Evolutionary conservation across 2,888 invertebrate species (phyloP).

Genomic region (Onchidella celtica): DNA sequence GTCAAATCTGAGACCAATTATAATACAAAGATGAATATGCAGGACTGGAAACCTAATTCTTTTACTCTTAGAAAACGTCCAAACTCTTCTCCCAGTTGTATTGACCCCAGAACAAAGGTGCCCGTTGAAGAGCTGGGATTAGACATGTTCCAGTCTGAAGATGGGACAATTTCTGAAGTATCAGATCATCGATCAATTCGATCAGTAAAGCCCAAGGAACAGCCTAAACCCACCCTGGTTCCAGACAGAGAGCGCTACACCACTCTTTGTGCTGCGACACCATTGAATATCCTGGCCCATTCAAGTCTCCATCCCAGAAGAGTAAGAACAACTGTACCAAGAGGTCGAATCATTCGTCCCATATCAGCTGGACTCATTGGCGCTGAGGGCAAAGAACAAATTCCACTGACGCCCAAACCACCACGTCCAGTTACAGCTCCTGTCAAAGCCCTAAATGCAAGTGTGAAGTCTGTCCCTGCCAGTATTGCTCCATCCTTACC

Average conservation of each 20-base stretch:
- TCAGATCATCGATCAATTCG: constrained; percentile 65
- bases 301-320: constrained; percentile 67
- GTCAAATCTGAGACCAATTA: constrained; percentile 65
- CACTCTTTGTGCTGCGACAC: constrained; percentile 63
- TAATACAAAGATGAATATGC: constrained; percentile 68
- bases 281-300: constrained; percentile 57
- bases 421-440: constrained; percentile 65
- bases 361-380: constrained; percentile 67
- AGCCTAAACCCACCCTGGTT: constrained; percentile 54
- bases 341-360: constrained; percentile 72
- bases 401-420: constrained; percentile 7
- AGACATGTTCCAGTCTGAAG: constrained; percentile 62
- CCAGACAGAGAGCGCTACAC: constrained; percentile 63
- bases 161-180: constrained; percentile 63
- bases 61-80: constrained; percentile 62
- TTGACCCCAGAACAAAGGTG: constrained; percentile 76
- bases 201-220: constrained; percentile 61
- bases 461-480: constrained; percentile 58
- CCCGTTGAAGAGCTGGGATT: constrained; percentile 68
- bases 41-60: constrained; percentile 41
- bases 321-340: constrained; percentile 71
- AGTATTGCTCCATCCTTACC: constrained; percentile 65
- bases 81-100: constrained; percentile 75
- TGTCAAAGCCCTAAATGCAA: constrained; percentile 56
- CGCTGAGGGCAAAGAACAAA: constrained; percentile 27